Evolutionary conservation across 1,140 invertebrate species (phyloP).

Genomic region (Drosophila athabasca): DNA sequence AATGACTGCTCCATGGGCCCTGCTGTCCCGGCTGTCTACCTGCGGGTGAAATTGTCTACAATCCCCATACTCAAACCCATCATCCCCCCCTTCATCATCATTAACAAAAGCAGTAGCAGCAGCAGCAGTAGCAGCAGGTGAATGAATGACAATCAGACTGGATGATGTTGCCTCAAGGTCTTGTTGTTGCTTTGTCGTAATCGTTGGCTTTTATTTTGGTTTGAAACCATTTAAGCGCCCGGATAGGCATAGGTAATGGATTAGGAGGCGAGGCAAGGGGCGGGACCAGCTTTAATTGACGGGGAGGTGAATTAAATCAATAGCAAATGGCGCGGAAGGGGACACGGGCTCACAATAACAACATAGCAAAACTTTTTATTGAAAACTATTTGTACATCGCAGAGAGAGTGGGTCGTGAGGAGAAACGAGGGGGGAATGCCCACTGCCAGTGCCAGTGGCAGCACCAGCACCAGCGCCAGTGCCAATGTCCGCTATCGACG

Average conservation of each 20-base stretch:
- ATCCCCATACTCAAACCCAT: background rate
- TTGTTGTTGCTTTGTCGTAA: constrained; percentile 9
- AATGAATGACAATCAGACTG: constrained; percentile 17
- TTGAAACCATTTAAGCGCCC: constrained; percentile 46
- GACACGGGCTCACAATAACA: constrained; percentile 13
- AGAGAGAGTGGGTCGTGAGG: background rate
- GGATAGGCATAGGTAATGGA: constrained; percentile 29
- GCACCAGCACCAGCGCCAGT: background rate
- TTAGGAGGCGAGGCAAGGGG: constrained; percentile 4
- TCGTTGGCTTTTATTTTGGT: constrained; percentile 15
- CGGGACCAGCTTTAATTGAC: constrained; percentile 39
- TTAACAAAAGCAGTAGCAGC: background rate
- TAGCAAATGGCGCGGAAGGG: constrained; percentile 27
- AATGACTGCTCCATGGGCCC: no score
- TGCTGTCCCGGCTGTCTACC: background rate
- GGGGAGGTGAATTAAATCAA: constrained; percentile 47
- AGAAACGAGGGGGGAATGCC: background rate
- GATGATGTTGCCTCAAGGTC: background rate
- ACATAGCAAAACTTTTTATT: constrained; percentile 42
- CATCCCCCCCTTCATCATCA: background rate
- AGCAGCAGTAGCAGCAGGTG: constrained; percentile 9
- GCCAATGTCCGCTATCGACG: constrained; percentile 3
- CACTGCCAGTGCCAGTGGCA: background rate
- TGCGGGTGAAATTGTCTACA: background rate
- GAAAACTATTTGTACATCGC: constrained; percentile 25